Conservation (phyloP, 2,113 vertebrate species). For the Planiliza haematocheilus region DNA sequence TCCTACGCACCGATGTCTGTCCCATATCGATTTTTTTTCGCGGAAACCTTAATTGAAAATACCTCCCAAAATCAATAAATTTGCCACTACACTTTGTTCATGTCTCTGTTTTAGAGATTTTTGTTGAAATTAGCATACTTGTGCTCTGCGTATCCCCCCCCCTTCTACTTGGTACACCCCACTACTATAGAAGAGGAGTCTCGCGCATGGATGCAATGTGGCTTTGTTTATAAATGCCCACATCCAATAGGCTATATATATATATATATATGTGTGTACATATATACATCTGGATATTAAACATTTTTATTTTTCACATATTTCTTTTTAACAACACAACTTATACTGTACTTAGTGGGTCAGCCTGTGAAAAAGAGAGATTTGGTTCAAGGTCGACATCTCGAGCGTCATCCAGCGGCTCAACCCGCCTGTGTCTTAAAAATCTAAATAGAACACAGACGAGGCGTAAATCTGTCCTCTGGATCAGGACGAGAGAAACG, state of each 20-base stretch:
- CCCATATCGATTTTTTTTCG: fast-evolving
- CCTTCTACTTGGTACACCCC: slow-evolving; percentile 61
- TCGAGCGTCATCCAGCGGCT: neutral
- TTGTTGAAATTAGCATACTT: neutral
- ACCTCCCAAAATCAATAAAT: neutral
- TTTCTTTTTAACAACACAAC: fast-evolving
- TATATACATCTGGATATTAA: neutral
- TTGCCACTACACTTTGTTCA: fast-evolving
- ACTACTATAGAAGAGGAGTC: slow-evolving; percentile 63
- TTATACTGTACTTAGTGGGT: neutral
- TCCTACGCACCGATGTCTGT: fast-evolving
- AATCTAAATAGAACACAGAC: neutral
- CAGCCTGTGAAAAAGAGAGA: neutral
- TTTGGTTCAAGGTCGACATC: slow-evolving; percentile 3
- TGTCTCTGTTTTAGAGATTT: neutral
- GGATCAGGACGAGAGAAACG: too few relatives aligned
- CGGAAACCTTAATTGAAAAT: fast-evolving
- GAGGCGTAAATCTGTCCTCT: neutral
- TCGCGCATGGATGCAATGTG: slow-evolving; percentile 56
- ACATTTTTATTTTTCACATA: neutral
- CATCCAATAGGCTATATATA: too few relatives aligned
- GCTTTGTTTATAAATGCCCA: slow-evolving; percentile 65
- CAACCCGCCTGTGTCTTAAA: neutral
- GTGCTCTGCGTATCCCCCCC: fast-evolving
- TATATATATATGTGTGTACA: too few relatives aligned